phyloP scores from a whole-genome alignment of 2,888 invertebrate species.

The Dichetophora obliterata region DNA sequence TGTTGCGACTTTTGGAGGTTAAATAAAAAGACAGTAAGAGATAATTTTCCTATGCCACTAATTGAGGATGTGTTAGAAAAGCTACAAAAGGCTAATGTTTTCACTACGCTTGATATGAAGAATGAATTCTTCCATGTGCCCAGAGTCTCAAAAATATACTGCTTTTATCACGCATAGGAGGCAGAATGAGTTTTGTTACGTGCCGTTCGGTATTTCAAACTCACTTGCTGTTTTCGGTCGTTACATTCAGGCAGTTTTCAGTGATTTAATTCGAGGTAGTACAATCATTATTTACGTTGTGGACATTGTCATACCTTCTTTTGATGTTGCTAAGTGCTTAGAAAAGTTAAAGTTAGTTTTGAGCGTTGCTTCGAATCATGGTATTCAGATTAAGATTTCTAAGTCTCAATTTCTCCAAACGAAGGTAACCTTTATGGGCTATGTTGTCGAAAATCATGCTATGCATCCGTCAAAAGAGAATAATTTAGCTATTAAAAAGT shows the following conservation, averaged over 20 bases:
- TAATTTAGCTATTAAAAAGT: constrained; percentile 7
- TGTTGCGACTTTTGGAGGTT: constrained; percentile 17
- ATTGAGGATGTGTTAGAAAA: constrained; percentile 34
- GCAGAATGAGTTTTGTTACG: too few relatives aligned
- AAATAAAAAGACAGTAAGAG: constrained; percentile 35
- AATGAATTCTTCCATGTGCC: constrained; percentile 35
- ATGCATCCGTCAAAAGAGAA: constrained; percentile 32
- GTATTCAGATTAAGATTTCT: too few relatives aligned
- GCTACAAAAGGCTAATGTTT: constrained; percentile 27
- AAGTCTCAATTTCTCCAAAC: too few relatives aligned
- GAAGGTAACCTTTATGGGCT: too few relatives aligned
- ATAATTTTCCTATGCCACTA: constrained; percentile 35
- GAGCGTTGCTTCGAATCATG: too few relatives aligned
- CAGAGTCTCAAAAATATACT: constrained; percentile 33
- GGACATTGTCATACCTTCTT: constrained; percentile 32
- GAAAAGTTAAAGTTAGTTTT: too few relatives aligned
- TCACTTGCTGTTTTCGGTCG: constrained; percentile 22
- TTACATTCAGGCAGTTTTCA: constrained; percentile 9
- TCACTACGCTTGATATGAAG: constrained; percentile 15
- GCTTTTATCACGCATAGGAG: too few relatives aligned
- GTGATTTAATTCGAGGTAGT: constrained; percentile 52
- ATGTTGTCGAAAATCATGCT: constrained; percentile 17
- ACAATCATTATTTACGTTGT: constrained; percentile 22
- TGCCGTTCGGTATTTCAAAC: too few relatives aligned
- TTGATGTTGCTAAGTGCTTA: constrained; percentile 22